Evolutionary conservation across 2,797 vertebrate species (phyloP).

Genomic region (Cirrhinus molitorella): DNA sequence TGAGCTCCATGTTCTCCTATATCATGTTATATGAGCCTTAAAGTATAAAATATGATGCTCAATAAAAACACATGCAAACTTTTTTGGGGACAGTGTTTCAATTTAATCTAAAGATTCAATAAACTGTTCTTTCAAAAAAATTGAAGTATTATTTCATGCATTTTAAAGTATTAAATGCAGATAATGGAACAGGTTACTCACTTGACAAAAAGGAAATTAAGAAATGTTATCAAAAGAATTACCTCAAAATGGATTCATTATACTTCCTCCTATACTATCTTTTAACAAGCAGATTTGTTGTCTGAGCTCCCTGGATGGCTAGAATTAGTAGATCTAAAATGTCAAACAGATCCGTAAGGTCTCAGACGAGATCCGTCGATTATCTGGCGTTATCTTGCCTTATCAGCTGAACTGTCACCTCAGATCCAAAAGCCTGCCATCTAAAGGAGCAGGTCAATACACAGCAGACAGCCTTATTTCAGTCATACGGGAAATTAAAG

Average conservation of each 20-base stretch:
- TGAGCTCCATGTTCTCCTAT: too few species aligned
- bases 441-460: slow-evolving; percentile 2
- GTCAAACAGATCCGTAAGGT: neutral
- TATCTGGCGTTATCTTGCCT: slow-evolving; percentile 40
- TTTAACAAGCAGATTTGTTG: neutral
- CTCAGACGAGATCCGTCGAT: neutral
- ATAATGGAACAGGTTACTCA: too few species aligned
- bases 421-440: slow-evolving; percentile 28
- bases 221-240: too few species aligned
- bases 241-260: too few species aligned
- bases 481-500: slow-evolving; percentile 18
- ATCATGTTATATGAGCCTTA: neutral
- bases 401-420: slow-evolving; percentile 43
- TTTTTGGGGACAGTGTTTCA: neutral
- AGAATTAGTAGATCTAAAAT: neutral
- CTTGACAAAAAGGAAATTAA: too few species aligned
- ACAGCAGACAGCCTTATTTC: slow-evolving; percentile 5
- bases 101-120: neutral
- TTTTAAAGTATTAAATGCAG: too few species aligned
- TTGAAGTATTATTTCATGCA: too few species aligned
- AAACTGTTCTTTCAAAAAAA: neutral
- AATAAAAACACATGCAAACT: neutral
- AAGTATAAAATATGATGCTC: neutral
- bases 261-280: too few species aligned
- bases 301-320: neutral